phyloP scores from a whole-genome alignment of 2,113 vertebrate genomes.

The Aptenodytes forsteri region DNA sequence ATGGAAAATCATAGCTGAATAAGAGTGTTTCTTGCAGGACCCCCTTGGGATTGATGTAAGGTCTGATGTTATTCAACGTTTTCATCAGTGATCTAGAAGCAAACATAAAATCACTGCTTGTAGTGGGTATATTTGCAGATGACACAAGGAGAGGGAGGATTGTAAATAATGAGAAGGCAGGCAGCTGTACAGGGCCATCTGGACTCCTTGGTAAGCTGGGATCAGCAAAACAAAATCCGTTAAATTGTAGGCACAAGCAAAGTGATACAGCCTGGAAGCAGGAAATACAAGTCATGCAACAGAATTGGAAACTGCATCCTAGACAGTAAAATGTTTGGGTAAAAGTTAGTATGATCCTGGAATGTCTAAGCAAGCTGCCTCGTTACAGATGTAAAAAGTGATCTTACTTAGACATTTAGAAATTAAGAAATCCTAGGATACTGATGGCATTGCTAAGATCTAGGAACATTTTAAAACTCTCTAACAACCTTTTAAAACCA shows the following conservation, averaged over 20 bases:
- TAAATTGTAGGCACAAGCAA: not conserved
- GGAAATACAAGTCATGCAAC: not conserved
- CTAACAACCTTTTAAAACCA: not conserved
- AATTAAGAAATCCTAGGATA: not conserved
- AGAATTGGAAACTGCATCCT: not conserved
- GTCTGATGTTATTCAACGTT: not conserved
- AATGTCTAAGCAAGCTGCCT: not conserved
- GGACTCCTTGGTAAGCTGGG: not conserved
- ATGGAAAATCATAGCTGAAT: not conserved
- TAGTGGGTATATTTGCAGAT: not conserved
- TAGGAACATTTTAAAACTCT: not conserved
- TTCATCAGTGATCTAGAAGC: not conserved
- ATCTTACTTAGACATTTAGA: not conserved
- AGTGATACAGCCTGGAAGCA: not conserved
- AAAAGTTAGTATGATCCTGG: not conserved
- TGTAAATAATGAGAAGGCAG: constrained; percentile 23
- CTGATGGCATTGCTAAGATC: not conserved
- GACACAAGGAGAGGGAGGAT: not conserved
- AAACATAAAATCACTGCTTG: not conserved
- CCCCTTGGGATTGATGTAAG: not conserved
- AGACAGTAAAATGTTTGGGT: not conserved
- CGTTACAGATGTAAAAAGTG: not conserved
- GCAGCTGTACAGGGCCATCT: constrained; percentile 30
- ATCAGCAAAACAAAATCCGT: not conserved
- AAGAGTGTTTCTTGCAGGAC: not conserved